Evolutionary conservation across 2,888 invertebrate genomes (phyloP).

Genomic region (Cylloceria caligata): DNA sequence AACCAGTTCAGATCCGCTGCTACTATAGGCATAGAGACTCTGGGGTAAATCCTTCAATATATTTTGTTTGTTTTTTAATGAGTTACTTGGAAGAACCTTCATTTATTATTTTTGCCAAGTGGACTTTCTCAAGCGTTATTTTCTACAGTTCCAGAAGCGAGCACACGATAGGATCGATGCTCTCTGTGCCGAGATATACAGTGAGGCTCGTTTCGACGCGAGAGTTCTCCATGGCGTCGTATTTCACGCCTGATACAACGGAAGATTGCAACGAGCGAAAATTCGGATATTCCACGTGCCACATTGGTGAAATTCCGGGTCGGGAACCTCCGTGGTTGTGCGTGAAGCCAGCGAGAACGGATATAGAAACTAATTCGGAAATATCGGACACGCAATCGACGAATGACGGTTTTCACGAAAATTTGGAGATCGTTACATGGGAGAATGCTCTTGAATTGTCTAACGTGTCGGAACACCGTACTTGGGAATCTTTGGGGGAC

Average conservation of each 20-base stretch:
- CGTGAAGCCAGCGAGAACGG: conserved; percentile 22
- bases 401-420: conserved; percentile 9
- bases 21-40: conserved; percentile 42
- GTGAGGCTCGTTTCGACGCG: conserved; percentile 57
- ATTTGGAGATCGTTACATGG: conserved; percentile 32
- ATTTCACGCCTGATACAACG: conserved; percentile 53
- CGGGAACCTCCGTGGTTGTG: conserved; percentile 56
- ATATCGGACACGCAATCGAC: conserved; percentile 47
- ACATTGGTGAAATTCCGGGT: conserved; percentile 29
- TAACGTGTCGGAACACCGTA: conserved; percentile 69
- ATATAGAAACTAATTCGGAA: conserved; percentile 50
- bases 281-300: conserved; percentile 29
- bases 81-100: no score
- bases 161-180: conserved; percentile 52
- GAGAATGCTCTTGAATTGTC: conserved; percentile 14
- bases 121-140: no score
- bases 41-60: conserved; percentile 17
- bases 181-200: conserved; percentile 56
- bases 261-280: conserved; percentile 20
- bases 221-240: conserved; percentile 60
- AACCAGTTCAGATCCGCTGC: conserved; percentile 69
- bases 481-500: conserved; percentile 81
- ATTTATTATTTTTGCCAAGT: no score
- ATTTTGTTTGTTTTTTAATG: not conserved
- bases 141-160: conserved; percentile 38